These are phyloP conservation scores for Oryzaephilus surinamensis DNA, from an alignment of 1,140 invertebrate genomes.

Conservation along the genomic window DNA sequence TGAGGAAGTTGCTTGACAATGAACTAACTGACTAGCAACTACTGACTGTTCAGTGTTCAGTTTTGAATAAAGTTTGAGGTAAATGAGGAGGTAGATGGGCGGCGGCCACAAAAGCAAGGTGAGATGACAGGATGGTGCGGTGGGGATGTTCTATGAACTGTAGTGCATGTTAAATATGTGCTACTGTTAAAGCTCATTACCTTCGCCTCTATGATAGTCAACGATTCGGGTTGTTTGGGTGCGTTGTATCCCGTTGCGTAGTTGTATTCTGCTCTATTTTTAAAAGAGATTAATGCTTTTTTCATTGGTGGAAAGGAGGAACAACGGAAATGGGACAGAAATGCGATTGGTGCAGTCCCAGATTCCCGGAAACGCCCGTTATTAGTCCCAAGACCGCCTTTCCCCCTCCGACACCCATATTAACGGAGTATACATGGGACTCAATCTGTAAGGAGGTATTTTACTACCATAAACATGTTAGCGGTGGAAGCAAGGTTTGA, in stretches of 20 bases:
- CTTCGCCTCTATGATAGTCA: constrained; percentile 29
- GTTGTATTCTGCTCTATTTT: constrained; percentile 35
- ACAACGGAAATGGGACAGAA: constrained; percentile 12
- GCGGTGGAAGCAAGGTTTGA: constrained; percentile 30
- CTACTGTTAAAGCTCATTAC: constrained; percentile 36
- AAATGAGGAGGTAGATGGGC: constrained; percentile 13
- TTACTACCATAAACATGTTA: constrained; percentile 34
- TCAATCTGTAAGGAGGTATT: constrained; percentile 35
- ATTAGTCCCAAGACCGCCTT: constrained; percentile 28
- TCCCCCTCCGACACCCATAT: constrained; percentile 24
- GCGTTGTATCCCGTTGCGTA: constrained; percentile 29
- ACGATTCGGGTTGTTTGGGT: constrained; percentile 23
- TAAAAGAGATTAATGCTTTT: constrained; percentile 39
- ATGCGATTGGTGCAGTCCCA: constrained; percentile 27
- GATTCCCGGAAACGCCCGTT: constrained; percentile 29
- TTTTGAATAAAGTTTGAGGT: too few relatives aligned
- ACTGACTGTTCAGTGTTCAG: too few relatives aligned
- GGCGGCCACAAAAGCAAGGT: constrained; percentile 25
- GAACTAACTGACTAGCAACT: too few relatives aligned
- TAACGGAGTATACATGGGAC: constrained; percentile 31
- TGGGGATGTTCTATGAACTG: constrained; percentile 36
- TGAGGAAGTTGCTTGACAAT: too few relatives aligned
- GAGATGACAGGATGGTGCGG: constrained; percentile 14
- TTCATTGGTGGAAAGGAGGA: constrained; percentile 37
- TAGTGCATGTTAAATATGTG: constrained; percentile 39